Base-by-base conservation (phyloP, 1,140 invertebrate species). In the Geopemphigus sp. region DNA sequence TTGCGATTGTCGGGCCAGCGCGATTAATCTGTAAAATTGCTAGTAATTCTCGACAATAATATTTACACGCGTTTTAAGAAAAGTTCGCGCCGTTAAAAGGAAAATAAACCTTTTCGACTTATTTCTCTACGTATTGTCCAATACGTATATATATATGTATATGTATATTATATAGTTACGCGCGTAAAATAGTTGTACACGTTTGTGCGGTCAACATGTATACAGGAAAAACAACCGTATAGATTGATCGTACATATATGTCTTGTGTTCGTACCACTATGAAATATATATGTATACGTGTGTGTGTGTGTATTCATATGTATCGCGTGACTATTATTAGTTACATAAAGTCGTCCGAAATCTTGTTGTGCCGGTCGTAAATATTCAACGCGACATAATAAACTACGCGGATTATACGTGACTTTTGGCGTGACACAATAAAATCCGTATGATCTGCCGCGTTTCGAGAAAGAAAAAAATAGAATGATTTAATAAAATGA, bases 371-470 rank as follows among this genome's bases (percentile, higher is more conserved):
- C 24, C 15, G 39, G 66, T 68, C 22, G 45, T 68, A 50, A 68
- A 68, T 22, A 26, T 68, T 24, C 39, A 26, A 50, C 26, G 45
- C 22, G 39, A 24, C 47, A 17, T 24, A 17, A 15, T 47, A 45
- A 47, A 47, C 64, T 66, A 19, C 19, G 4, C n/a, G 14, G 64
- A 50, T 3, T 50, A 50, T 47, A 68, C 45, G 66, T 68, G 66
- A 68, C 66, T 50, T 68, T 68, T 50, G 47, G 66, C 50, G 45
- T 68, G 24, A 50, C 39, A 68, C 17, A 68, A 68, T 68, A 50
- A 68, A 50, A 68, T 50, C 39, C 8, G 17, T 68, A 24, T 26
- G 66, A 47, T 68, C 47, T 50, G 47, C 39, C 5, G 11, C 66
- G 24, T n/a, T 68, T 50, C n/a, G 66, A 15, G 39, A n/a, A 47